Evolutionary conservation across 2,797 vertebrate species (phyloP).

Genomic region (Calcarius lapponicus): DNA sequence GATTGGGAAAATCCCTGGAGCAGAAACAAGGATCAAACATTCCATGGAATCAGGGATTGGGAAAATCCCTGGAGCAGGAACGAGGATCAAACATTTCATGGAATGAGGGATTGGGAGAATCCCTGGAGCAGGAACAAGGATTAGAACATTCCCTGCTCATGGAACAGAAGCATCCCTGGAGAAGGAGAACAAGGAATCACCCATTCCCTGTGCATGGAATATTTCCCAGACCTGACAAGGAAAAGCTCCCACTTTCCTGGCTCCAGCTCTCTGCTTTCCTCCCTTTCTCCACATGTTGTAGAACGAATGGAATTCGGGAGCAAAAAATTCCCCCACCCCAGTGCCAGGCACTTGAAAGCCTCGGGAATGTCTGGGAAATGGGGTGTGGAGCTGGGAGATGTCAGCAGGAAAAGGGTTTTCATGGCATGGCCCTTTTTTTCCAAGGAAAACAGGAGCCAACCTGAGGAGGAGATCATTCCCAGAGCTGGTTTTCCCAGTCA

Average conservation of each 20-base stretch:
- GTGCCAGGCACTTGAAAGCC: neutral
- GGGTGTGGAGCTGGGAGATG: neutral
- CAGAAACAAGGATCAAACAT: neutral
- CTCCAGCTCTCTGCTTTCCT: neutral
- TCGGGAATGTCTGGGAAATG: neutral
- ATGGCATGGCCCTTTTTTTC: neutral
- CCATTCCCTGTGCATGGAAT: neutral
- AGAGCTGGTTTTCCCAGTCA: neutral
- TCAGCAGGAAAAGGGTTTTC: slow-evolving; percentile 18
- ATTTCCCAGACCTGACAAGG: accelerated
- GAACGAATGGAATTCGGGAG: slow-evolving; percentile 42
- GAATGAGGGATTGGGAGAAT: neutral
- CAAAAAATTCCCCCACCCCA: neutral
- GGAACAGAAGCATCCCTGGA: neutral
- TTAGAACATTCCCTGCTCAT: neutral
- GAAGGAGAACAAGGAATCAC: too few relatives aligned
- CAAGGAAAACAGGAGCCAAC: neutral
- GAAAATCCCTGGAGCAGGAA: neutral
- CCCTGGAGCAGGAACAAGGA: too few relatives aligned
- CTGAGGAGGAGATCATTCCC: neutral
- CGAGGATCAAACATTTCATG: neutral
- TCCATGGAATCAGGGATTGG: neutral
- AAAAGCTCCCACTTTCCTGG: neutral
- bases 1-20: neutral
- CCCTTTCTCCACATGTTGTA: neutral